Base-by-base conservation (phyloP, 2,113 vertebrate species). In the Lamprotornis superbus region DNA sequence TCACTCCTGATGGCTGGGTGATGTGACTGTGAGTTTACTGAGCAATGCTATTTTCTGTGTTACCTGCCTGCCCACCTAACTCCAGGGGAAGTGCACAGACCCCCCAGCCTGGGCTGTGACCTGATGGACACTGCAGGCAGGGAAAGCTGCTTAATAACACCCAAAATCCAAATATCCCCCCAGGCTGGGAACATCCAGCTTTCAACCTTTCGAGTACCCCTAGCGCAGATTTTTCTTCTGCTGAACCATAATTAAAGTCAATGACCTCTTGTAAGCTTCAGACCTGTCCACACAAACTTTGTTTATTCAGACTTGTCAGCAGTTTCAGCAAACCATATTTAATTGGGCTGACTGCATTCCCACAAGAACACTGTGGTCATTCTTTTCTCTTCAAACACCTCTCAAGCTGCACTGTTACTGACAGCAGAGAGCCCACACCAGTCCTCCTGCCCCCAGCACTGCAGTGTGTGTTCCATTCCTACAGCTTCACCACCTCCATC, bases 291-390 rank as follows among this genome's bases (percentile, higher is more conserved):
- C 12, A 12, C 35, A 69, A 61, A 40, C 52, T 67, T 25, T 87
- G 80, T 87, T 91, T 93, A 89, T 65, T 28, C 86, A 94, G 75
- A 76, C 67, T 52, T 94, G 89, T 89, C 87, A 87, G 76, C 83
- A 68, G n/a, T 73, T 52, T 88, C 33, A 25, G 85, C 73, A 86
- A 83, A 37, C 44, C 71, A 35, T 15, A 12, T 21, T 63, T 33
- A 53, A 50, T 4, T 8, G 73, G 79, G 64, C 88, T 86, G 95
- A 10, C 84, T 90, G 18, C 46, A 30, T 14, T 63, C 63, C 75
- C 9, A 22, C 0, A 0, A 96, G 64, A 92, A 78, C 95, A 93
- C 80, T 59, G 76, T 2, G 11, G 50, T 33, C 71, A 37, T 89
- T 91, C 87, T 94, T 92, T 39, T 47, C 93, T 31, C 73, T 67